A percentile compares a stretch with the other conserved stretches of the same genome.
Conservation (phyloP, 1,140 invertebrate genomes). For the Catajapyx aquilonaris region DNA sequence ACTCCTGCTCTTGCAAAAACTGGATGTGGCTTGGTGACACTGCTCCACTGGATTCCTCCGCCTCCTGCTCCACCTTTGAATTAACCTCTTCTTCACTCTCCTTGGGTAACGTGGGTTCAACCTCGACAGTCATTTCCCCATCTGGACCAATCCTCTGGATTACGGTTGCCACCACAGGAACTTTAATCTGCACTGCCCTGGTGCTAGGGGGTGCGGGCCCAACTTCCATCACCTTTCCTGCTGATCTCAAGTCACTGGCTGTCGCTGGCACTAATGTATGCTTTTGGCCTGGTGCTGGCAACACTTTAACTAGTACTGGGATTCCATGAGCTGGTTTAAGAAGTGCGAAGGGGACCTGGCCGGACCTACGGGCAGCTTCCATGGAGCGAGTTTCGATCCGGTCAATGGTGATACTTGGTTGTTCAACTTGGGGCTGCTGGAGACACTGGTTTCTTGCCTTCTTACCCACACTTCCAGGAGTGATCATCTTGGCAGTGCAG, state of each 20-base stretch:
- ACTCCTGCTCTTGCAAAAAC: background rate
- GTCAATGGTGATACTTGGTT: constrained; percentile 30
- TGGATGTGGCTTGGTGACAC: too few relatives aligned
- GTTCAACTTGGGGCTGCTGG: too few relatives aligned
- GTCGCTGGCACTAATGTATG: constrained; percentile 27
- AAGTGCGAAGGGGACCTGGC: constrained; percentile 32
- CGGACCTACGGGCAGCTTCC: constrained; percentile 24
- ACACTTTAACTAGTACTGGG: constrained; percentile 35
- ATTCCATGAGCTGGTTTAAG: constrained; percentile 31
- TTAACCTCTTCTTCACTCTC: background rate
- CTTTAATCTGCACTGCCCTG: too few relatives aligned
- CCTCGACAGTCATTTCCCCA: constrained; percentile 22
- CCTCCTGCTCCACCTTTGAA: too few relatives aligned
- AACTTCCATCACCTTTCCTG: constrained; percentile 19
- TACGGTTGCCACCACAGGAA: constrained; percentile 27
- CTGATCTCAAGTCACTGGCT: constrained; percentile 24
- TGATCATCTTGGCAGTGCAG: too few relatives aligned
- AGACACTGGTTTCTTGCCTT: too few relatives aligned
- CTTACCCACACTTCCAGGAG: too few relatives aligned
- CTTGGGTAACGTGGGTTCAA: constrained; percentile 25
- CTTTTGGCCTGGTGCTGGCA: constrained; percentile 24
- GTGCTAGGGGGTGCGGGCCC: background rate
- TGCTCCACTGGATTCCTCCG: too few relatives aligned
- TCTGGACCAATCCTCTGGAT: constrained; percentile 21
- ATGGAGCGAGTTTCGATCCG: constrained; percentile 35